phyloP scores from a whole-genome alignment of 2,113 vertebrate genomes.

The Synchiropus splendidus region DNA sequence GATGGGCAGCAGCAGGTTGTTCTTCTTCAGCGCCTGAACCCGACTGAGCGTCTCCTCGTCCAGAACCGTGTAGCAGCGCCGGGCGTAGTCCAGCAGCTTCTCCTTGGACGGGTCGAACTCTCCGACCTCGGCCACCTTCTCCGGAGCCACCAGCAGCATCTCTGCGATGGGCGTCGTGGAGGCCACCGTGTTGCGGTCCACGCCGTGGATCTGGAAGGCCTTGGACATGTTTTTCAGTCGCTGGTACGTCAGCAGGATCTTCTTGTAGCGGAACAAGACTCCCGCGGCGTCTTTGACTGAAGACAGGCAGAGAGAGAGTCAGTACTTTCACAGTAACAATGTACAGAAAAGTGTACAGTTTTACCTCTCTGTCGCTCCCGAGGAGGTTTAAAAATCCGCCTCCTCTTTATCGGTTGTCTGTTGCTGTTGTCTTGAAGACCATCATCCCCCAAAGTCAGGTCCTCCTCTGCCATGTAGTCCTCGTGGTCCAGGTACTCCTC shows the following conservation, averaged over 20 bases:
- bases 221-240: conserved; percentile 85
- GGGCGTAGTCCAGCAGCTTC: conserved; percentile 81
- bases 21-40: conserved; percentile 85
- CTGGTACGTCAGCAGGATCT: conserved; percentile 84
- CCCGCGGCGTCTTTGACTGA: conserved; percentile 85
- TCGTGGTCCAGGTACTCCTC: conserved; percentile 65
- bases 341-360: no score
- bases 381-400: conserved; percentile 68
- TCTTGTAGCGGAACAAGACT: conserved; percentile 84
- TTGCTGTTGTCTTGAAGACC: conserved; percentile 59
- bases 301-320: conserved; percentile 6
- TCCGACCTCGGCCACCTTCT: conserved; percentile 80
- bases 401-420: conserved; percentile 62
- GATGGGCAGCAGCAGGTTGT: conserved; percentile 82
- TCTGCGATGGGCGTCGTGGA: conserved; percentile 85
- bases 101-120: conserved; percentile 85
- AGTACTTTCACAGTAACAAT: no score
- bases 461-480: conserved; percentile 63
- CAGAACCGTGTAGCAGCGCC: conserved; percentile 78
- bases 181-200: conserved; percentile 84
- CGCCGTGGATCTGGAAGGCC: conserved; percentile 82
- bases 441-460: conserved; percentile 61
- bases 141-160: conserved; percentile 79
- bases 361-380: conserved; percentile 79
- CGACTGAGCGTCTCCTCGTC: conserved; percentile 80